phyloP scores from a whole-genome alignment of 2,113 vertebrate species.

The Parotia lawesii region DNA sequence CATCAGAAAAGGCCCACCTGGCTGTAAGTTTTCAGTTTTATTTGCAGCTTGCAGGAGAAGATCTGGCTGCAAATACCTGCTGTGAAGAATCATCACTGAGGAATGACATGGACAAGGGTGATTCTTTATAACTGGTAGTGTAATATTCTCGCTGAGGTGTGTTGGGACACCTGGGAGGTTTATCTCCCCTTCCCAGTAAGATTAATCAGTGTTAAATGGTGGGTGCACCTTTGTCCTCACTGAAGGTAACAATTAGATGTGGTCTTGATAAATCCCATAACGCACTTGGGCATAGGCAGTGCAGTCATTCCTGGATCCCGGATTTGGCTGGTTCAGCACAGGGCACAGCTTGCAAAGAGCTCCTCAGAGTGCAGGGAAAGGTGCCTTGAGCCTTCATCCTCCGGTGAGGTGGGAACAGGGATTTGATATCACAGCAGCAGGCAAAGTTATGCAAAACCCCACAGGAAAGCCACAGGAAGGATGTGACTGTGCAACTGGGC shows the following conservation, averaged over 20 bases:
- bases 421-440: neutral
- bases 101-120: neutral
- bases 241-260: neutral
- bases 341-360: neutral
- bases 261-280: neutral
- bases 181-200: neutral
- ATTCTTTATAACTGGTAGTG: neutral
- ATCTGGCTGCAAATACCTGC: neutral
- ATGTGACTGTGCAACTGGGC: accelerated
- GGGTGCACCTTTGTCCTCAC: neutral
- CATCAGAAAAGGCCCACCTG: constrained; percentile 13
- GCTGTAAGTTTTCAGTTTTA: neutral
- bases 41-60: neutral
- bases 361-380: neutral
- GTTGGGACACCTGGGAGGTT: neutral
- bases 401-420: neutral
- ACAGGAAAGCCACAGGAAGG: neutral
- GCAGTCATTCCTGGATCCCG: neutral
- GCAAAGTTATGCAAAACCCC: neutral
- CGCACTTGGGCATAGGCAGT: accelerated
- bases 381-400: neutral
- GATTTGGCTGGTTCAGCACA: accelerated
- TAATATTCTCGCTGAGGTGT: neutral
- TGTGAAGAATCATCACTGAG: neutral
- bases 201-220: neutral